Base-by-base conservation (phyloP, 2,113 vertebrate species). In the Aviceda subcristata region DNA sequence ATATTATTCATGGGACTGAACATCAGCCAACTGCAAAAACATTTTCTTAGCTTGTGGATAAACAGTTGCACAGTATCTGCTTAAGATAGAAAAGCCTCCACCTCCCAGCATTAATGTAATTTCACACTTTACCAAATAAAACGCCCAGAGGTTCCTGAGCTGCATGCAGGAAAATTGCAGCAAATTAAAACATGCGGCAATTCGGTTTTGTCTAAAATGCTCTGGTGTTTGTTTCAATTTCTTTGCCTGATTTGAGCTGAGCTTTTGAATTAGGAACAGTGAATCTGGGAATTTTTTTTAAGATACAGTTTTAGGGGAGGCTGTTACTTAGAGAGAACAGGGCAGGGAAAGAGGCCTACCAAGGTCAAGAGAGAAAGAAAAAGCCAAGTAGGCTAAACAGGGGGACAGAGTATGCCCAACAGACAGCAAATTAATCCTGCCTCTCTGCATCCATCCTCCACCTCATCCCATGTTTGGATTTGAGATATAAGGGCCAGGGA, bases 81-180 rank as follows among this genome's bases (percentile, higher is more conserved):
- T 81, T 50, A 46, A 84, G 83, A 69, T 2, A 64, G 96, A 96
- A 91, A 89, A 23, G 90, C 86, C 96, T 93, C 93, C 90, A 90
- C 79, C 88, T 85, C 50, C 63, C 73, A 73, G 51, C 94, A 80
- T 86, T 93, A 94, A 92, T 53, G 88, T 30, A 86, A 98, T 98
- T 98, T 98, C 97, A 98, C 97, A 97, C 97, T 97, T 87, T 63
- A 73, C 81, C 84, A 94, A 92, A 90, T 92, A 56, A 88, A 97
- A 94, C 1, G 20, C 91, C 88, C 94, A 41, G 45, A 95, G 82
- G 85, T 56, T 87, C 60, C 23, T 1, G 4, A 48, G 68, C 63
- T 4, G 1, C 86, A 81, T 5, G 56, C 32, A 86, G 68, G 24
- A 15, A 95, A 97, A 92, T 66, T 60, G 83, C n/a, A 41, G 68